Conservation (phyloP, 2,113 vertebrate genomes). For the Morone saxatilis region DNA sequence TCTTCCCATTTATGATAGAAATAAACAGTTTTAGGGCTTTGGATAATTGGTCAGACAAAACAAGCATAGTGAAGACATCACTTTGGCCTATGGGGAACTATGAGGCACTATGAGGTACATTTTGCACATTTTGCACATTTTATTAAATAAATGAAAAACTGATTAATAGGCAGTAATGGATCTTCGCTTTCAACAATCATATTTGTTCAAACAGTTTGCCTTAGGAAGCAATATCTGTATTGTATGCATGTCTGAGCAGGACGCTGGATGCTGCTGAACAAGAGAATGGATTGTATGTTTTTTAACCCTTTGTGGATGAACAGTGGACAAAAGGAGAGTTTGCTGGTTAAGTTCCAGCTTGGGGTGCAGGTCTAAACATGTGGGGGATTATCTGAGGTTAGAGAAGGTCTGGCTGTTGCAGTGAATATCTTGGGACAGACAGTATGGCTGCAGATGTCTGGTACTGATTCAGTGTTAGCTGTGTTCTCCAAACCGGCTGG, state of each 20-base stretch:
- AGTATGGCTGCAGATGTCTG: conserved; percentile 11
- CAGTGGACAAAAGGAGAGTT: background rate
- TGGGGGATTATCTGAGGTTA: background rate
- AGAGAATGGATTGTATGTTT: background rate
- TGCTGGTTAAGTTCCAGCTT: background rate
- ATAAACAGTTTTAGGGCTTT: no score
- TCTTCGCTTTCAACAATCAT: background rate
- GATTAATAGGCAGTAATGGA: background rate
- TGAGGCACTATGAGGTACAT: no score
- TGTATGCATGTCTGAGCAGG: background rate
- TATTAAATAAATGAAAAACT: no score
- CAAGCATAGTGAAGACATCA: no score
- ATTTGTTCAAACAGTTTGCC: background rate
- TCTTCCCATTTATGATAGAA: no score
- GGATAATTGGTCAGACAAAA: no score
- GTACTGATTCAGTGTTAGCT: background rate
- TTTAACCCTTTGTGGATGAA: background rate
- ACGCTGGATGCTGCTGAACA: background rate
- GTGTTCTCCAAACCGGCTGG: conserved; percentile 2
- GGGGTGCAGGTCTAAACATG: background rate
- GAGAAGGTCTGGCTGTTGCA: background rate
- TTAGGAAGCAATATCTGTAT: background rate
- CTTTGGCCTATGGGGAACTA: no score
- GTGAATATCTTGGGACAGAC: conserved; percentile 26
- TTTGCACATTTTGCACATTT: no score